These are phyloP conservation scores for Dendronephthya gigantea DNA, from an alignment of 64 coral and sea anemone species.

Conservation along the genomic window DNA sequence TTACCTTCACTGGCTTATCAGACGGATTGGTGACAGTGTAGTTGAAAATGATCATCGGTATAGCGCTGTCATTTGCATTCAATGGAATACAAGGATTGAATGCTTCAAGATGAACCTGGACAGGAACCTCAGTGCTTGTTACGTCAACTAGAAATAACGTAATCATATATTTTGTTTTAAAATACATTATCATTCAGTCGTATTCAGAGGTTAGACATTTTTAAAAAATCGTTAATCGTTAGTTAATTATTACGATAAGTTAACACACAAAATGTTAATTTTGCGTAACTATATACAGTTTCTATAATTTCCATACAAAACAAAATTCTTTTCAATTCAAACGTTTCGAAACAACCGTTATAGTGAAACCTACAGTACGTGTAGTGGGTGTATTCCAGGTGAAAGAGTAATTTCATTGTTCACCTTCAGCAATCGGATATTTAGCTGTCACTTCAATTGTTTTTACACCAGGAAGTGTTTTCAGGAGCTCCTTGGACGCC, in stretches of 20 bases:
- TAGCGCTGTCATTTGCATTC: slow-evolving; percentile 67
- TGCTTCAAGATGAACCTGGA: slow-evolving; percentile 68
- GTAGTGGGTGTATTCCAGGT: too few species aligned
- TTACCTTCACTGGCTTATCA: slow-evolving; percentile 40
- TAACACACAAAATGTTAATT: too few species aligned
- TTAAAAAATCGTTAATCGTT: too few species aligned
- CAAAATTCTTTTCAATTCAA: too few species aligned
- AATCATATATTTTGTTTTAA: neutral
- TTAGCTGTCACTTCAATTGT: slow-evolving; percentile 60
- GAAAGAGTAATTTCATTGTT: too few species aligned
- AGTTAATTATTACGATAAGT: too few species aligned
- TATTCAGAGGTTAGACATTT: too few species aligned
- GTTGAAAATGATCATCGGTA: slow-evolving; percentile 71
- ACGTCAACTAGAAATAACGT: slow-evolving; percentile 42
- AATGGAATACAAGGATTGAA: slow-evolving; percentile 72
- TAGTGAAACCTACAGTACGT: too few species aligned
- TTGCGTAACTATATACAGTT: too few species aligned
- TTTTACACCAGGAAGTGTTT: slow-evolving; percentile 57
- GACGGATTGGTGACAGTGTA: slow-evolving; percentile 59
- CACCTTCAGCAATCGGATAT: slow-evolving; percentile 77
- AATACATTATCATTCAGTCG: too few species aligned
- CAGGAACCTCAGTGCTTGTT: slow-evolving; percentile 47
- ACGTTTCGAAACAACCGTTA: too few species aligned
- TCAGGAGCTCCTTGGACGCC: slow-evolving; percentile 48
- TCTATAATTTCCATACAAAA: too few species aligned